Conservation (phyloP, 2,113 vertebrate genomes). For the Rhadina sibilatrix region DNA sequence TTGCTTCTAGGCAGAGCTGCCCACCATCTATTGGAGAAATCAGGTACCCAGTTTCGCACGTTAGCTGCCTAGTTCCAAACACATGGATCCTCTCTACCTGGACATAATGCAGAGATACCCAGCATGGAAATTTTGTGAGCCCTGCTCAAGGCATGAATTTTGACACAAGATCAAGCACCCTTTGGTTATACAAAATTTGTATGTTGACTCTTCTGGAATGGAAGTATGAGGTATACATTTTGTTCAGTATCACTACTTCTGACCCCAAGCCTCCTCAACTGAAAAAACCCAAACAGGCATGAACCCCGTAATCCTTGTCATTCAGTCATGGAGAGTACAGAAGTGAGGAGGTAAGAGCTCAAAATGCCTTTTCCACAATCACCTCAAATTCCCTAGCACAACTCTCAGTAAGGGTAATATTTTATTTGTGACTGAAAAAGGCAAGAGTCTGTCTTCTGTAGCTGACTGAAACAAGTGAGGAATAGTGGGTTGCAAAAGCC, state of each 20-base stretch:
- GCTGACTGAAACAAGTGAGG: background rate
- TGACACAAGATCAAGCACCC: background rate
- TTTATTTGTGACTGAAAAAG: constrained; percentile 16
- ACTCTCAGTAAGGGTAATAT: background rate
- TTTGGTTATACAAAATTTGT: background rate
- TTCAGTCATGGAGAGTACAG: background rate
- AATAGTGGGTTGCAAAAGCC: background rate
- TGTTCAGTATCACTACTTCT: background rate
- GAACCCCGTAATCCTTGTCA: background rate
- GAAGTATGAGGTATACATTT: background rate
- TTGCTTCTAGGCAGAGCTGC: background rate
- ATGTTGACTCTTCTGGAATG: background rate
- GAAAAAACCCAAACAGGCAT: background rate
- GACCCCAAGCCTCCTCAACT: background rate
- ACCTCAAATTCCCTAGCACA: background rate
- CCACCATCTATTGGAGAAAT: background rate
- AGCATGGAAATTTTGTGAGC: background rate
- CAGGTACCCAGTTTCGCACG: background rate
- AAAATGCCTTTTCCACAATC: background rate
- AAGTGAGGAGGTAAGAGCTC: background rate
- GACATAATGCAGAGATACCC: background rate
- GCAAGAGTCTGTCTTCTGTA: background rate
- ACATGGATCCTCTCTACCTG: background rate
- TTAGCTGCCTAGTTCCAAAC: background rate
- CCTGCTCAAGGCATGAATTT: background rate